A percentile compares a stretch with the other conserved stretches of the same genome.
Conservation (phyloP, 2,888 invertebrate species). For the Scaptomyza flava region DNA sequence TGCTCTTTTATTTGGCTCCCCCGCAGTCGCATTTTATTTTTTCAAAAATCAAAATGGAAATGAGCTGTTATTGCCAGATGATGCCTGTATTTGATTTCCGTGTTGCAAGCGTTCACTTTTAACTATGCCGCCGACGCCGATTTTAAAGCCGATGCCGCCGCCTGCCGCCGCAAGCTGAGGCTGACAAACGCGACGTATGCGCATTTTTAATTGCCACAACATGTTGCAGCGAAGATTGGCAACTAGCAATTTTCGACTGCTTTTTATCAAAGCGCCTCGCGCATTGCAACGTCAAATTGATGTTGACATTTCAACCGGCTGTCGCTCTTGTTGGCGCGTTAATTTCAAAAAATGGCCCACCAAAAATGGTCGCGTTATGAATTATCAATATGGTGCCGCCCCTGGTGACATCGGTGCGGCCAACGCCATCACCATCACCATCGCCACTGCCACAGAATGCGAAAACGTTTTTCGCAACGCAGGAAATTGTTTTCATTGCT, state of each 20-base stretch:
- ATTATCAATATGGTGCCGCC: constrained; percentile 73
- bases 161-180: constrained; percentile 21
- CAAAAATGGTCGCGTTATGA: constrained; percentile 74
- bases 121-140: constrained; percentile 55
- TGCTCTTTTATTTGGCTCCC: constrained; percentile 17
- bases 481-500: constrained; percentile 69
- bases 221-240: constrained; percentile 74
- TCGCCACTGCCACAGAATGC: constrained; percentile 29
- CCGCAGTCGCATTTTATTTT: constrained; percentile 9
- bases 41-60: constrained; percentile 52
- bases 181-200: constrained; percentile 68
- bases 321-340: constrained; percentile 65
- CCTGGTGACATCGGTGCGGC: constrained; percentile 53
- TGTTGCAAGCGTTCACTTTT: constrained; percentile 63
- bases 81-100: constrained; percentile 66
- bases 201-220: constrained; percentile 78
- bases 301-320: constrained; percentile 73
- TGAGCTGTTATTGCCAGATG: constrained; percentile 56
- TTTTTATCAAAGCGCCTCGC: constrained; percentile 58
- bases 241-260: constrained; percentile 47
- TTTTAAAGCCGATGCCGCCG: constrained; percentile 37
- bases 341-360: constrained; percentile 67
- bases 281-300: constrained; percentile 68
- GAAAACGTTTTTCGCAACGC: constrained; percentile 62
- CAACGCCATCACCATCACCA: not conserved